Base-by-base conservation (phyloP, 2,113 vertebrate genomes). In the Alligator mississippiensis region DNA sequence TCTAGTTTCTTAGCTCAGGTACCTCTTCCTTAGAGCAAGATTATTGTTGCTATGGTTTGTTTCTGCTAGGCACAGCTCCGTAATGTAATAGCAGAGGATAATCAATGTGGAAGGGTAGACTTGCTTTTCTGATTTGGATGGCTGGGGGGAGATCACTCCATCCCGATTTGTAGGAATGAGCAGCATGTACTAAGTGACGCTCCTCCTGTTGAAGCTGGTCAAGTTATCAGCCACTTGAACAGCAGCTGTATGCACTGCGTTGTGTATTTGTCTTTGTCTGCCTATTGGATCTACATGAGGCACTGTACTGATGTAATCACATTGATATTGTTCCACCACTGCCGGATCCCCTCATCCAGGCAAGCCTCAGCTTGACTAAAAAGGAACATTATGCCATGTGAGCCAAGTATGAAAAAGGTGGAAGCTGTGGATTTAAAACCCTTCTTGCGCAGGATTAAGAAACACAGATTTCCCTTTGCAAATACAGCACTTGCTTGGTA, bases 401-500 rank as follows among this genome's bases (percentile, higher is more conserved):
- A 72, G 15, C 64, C 81, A 47, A 59, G 55, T 19, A 55, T 47
- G 18, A 15, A 0, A 0, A 47, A 66, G 57, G 21, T 47, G 15
- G 78, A 84, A 80, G 59, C 11, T 19, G 30, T 34, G 77, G 9
- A 76, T 19, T 6, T 28, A 68, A 75, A 2, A 16, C 47, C 7
- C 47, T 47, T 47, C 47, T 47, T 47, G 9, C 7, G 47, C 47
- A 47, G 47, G 7, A 9, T 47, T 47, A 18, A 76, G 72, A 62
- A 13, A n/a, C 9, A 3, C 4, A 77, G 1, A 5, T 27, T 4
- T 81, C 47, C 9, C 14, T 4, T 11, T 92, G n/a, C 11, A 54
- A 54, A 28, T 47, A 6, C 1, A 38, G 58, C 79, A 0, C 8
- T 6, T 82, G 12, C 59, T 78, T 0, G 0, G 59, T 27, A 7